Evolutionary conservation across 1,140 invertebrate species (phyloP).

Genomic region (Atta cephalotes): DNA sequence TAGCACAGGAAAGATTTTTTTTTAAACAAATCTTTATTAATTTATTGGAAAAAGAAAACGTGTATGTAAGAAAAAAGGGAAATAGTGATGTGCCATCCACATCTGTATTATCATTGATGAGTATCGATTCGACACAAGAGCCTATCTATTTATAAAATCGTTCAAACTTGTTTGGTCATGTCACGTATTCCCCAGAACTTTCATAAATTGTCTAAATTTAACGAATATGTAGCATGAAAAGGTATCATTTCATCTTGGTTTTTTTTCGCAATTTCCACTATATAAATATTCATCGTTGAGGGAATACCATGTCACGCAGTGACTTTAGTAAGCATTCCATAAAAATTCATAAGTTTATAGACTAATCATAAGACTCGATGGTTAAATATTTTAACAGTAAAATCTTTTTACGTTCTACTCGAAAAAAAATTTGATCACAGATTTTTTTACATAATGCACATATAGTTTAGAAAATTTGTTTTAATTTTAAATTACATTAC

Average conservation of each 20-base stretch:
- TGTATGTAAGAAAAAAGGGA: neutral
- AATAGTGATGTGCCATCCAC: neutral
- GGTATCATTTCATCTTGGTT: neutral
- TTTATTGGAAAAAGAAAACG: neutral
- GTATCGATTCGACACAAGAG: neutral
- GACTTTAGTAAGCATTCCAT: neutral
- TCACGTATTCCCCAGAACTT: neutral
- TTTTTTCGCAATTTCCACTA: neutral
- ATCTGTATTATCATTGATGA: conserved; percentile 1
- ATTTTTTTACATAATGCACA: neutral
- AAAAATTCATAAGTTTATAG: conserved; percentile 6
- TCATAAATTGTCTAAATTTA: neutral
- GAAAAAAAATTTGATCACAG: neutral
- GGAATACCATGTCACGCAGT: neutral
- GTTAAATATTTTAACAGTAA: neutral
- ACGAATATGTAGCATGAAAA: neutral
- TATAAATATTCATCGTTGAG: conserved; percentile 10
- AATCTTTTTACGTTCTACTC: neutral
- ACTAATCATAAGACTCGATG: neutral
- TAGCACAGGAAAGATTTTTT: neutral
- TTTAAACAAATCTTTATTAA: neutral
- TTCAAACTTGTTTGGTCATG: neutral
- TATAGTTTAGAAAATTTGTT: neutral
- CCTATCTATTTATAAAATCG: neutral
- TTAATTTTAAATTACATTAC: conserved; percentile 8